Conservation (phyloP, 2,797 vertebrate genomes). For the Heteromormyrus szaboi region DNA sequence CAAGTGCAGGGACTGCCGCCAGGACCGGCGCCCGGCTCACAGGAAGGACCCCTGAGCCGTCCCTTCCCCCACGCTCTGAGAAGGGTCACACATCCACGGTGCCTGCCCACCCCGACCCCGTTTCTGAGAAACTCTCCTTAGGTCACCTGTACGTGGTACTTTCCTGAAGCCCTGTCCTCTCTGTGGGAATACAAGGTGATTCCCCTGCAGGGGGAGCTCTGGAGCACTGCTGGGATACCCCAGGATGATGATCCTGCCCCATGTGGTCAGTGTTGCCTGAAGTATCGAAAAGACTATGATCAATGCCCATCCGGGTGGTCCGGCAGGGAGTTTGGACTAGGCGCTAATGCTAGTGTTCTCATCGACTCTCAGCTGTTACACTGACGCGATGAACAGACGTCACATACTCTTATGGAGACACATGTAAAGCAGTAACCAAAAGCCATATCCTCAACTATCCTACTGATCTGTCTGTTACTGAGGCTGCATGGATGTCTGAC, state of each 20-base stretch:
- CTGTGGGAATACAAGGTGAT: conserved; percentile 20
- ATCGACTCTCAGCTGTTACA: not conserved
- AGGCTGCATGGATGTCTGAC: not conserved
- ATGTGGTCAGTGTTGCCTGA: not conserved
- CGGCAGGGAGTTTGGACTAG: not conserved
- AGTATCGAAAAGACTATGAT: not conserved
- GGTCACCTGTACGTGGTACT: not conserved
- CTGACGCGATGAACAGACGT: not conserved
- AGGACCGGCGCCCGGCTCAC: conserved; percentile 55
- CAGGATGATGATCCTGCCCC: not conserved
- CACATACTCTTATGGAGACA: not conserved
- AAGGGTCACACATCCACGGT: conserved; percentile 13
- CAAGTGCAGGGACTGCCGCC: conserved; percentile 77
- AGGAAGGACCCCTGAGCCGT: conserved; percentile 65
- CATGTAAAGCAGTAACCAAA: conserved; percentile 9
- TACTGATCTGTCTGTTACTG: not conserved
- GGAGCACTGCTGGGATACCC: not conserved
- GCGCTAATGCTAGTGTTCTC: not conserved
- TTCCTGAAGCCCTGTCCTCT: conserved; percentile 11
- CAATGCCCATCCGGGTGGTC: not conserved
- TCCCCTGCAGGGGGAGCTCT: not conserved
- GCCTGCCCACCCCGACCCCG: not conserved
- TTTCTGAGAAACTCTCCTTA: conserved; percentile 14
- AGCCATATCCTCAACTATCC: conserved; percentile 8
- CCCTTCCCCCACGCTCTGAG: conserved; percentile 1